A percentile compares a stretch with the other conserved stretches of the same genome.
phyloP scores from a whole-genome alignment of 2,797 vertebrate species.

The Petrocephalus schoutedeni region DNA sequence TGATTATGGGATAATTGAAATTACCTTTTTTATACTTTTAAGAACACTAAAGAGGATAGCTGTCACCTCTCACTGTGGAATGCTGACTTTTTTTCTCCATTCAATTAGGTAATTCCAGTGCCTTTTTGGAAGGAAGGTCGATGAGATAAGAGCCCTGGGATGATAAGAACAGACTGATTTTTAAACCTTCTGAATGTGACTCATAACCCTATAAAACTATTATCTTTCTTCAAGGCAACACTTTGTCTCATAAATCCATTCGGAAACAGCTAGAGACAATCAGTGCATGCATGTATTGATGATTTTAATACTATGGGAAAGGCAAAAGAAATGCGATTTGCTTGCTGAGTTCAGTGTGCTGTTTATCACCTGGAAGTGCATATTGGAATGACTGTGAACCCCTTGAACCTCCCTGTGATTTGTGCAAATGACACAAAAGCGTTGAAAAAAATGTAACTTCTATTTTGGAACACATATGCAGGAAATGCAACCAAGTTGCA shows the following conservation, averaged over 20 bases:
- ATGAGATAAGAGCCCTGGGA: not conserved
- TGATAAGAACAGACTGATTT: not conserved
- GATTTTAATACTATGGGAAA: not conserved
- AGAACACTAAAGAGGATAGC: not conserved
- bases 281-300: not conserved
- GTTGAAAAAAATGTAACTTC: not conserved
- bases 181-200: not conserved
- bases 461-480: not conserved
- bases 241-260: constrained; percentile 9
- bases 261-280: not conserved
- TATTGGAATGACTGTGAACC: not conserved
- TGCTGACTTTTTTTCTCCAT: constrained; percentile 3
- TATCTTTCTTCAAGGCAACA: not conserved
- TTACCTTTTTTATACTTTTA: not conserved
- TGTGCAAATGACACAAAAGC: not conserved
- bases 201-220: not conserved
- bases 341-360: not conserved
- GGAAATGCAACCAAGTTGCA: not conserved
- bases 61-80: not conserved
- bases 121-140: not conserved
- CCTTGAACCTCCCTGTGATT: not conserved
- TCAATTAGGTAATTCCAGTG: not conserved
- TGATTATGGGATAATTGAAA: not conserved
- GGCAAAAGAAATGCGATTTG: not conserved
- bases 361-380: not conserved